Evolutionary conservation across 2,888 invertebrate genomes (phyloP), one percentile per base, ranked within the genome.

Genomic region (Girardia tigrina): DNA sequence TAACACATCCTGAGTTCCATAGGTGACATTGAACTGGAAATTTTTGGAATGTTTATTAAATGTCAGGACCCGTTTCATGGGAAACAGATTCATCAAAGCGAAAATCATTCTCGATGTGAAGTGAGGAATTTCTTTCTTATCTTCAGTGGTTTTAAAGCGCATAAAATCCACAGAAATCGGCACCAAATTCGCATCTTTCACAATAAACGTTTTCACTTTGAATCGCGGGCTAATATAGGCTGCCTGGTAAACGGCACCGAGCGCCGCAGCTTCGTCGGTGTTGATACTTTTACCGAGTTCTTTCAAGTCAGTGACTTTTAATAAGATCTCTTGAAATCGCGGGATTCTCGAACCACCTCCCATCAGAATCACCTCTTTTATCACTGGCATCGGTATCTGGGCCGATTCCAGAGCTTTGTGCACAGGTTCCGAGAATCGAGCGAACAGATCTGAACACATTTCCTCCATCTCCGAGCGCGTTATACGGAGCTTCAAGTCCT

Each of bases 21-120:
- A 95, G 83, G 90, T 91, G 0, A 97, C 91, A 80, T 88, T 88
- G 84, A 98, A 95, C 75, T 87, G 87, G 85, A 99, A 99, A 85
- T 98, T 94, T 76, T 88, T 88, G 0, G 88, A 88, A 83, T 95
- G 91, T 83, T 94, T 94, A 84, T 93, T 95, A 86, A 98, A 97
- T 26, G 95, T 95, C 81, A 98, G 92, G 20, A 95, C 93, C 86
- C 97, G 97, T 86, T 94, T 97, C 85, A 94, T 93, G 0, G 97
- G 97, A 84, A 91, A 97, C 0, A 91, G 88, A 84, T 95, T 95
- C 90, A 91, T 92, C 28, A 89, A 87, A 0, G 90, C 89, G 83
- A 95, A 97, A 26, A 97, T 86, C 0, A 90, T 91, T 75, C 93
- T 71, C 20, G 28, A 12, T 14, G 56, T 8, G 23, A 79, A 78